These are phyloP conservation scores for Limonius californicus DNA, from an alignment of 1,140 invertebrate species.

Conservation along the genomic window DNA sequence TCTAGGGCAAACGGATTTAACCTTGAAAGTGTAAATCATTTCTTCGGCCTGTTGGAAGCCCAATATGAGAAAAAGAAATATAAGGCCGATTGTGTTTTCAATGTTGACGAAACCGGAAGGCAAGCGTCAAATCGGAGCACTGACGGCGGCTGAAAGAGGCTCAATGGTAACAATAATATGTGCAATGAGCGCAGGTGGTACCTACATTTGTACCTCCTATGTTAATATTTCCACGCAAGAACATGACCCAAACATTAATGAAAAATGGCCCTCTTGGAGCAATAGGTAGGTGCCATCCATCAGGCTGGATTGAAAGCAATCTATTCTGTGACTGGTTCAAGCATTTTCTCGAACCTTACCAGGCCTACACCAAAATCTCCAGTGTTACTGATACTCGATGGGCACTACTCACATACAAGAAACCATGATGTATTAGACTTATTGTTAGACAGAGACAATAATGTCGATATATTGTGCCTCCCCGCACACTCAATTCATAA, in stretches of 20 bases:
- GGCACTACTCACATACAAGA: conserved; percentile 29
- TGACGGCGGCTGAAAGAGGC: conserved; percentile 3
- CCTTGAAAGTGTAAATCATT: conserved; percentile 14
- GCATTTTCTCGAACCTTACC: conserved; percentile 28
- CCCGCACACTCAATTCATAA: conserved; percentile 39
- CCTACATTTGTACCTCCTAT: conserved; percentile 45
- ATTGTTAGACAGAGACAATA: conserved; percentile 27
- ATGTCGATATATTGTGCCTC: conserved; percentile 31
- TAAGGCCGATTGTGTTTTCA: background rate
- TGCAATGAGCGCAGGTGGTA: conserved; percentile 44
- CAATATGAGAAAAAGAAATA: conserved; percentile 9
- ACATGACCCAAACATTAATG: conserved; percentile 22
- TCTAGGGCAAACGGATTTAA: conserved; percentile 32
- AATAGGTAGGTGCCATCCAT: conserved; percentile 39
- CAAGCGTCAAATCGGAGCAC: conserved; percentile 27
- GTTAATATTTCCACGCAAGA: conserved; percentile 45
- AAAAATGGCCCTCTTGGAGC: conserved; percentile 21
- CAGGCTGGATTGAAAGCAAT: conserved; percentile 34
- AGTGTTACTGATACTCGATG: conserved; percentile 35
- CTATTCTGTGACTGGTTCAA: conserved; percentile 36
- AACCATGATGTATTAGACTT: conserved; percentile 36
- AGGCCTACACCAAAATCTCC: conserved; percentile 28
- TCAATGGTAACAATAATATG: background rate
- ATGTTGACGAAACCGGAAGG: conserved; percentile 21
- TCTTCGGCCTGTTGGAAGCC: conserved; percentile 14